These are phyloP conservation scores for Coenobita brevimanus DNA, from an alignment of 1,140 invertebrate genomes.

Conservation along the genomic window DNA sequence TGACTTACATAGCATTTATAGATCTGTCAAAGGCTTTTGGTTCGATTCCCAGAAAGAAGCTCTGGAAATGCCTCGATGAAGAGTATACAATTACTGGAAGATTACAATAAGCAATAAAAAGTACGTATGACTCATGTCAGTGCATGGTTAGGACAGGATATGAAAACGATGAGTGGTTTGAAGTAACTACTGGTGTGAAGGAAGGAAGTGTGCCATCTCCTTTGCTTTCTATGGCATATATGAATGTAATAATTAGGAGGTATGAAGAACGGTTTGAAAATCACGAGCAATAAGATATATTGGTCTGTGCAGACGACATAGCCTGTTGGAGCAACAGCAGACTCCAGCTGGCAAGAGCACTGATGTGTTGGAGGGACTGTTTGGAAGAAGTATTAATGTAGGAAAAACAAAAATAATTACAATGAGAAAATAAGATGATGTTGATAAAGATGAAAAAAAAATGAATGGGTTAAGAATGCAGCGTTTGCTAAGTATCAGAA, in stretches of 20 bases:
- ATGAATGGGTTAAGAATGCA: neutral
- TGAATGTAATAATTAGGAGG: neutral
- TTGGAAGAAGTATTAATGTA: neutral
- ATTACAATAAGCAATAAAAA: too few relatives aligned
- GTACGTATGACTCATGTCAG: too few relatives aligned
- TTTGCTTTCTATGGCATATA: neutral
- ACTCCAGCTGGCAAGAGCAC: too few relatives aligned
- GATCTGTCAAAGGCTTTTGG: too few relatives aligned
- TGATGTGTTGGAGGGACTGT: neutral
- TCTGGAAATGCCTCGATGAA: too few relatives aligned
- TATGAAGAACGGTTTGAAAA: neutral
- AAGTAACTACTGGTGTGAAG: too few relatives aligned
- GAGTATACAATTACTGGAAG: too few relatives aligned
- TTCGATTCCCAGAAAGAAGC: too few relatives aligned
- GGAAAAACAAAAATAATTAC: neutral
- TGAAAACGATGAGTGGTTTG: too few relatives aligned
- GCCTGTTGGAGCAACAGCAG: constrained; percentile 1
- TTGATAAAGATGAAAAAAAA: neutral
- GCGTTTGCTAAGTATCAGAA: neutral
- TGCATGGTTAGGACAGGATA: too few relatives aligned
- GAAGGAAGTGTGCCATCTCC: too few relatives aligned
- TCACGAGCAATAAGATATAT: neutral
- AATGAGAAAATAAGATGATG: neutral
- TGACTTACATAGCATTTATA: neutral
- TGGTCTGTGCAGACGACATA: neutral